A percentile compares a stretch with the other conserved stretches of the same genome.
Evolutionary conservation across 2,113 vertebrate genomes (phyloP).

Genomic region (Eonycteris spelaea): DNA sequence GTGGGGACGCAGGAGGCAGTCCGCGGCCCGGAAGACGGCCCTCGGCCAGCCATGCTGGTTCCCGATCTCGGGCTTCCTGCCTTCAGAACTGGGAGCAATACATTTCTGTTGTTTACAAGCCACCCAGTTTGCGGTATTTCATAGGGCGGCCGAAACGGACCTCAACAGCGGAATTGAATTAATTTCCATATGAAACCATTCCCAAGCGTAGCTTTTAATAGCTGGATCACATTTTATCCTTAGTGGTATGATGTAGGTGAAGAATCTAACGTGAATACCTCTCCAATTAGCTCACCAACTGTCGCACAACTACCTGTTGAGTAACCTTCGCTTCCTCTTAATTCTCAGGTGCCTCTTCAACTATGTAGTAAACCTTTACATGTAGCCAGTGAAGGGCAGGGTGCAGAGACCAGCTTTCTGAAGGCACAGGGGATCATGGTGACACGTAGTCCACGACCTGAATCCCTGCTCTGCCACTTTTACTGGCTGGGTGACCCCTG

Average conservation of each 20-base stretch:
- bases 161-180: neutral
- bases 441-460: rapidly evolving
- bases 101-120: neutral
- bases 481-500: neutral
- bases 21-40: neutral
- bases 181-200: neutral
- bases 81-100: neutral
- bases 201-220: neutral
- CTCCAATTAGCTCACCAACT: neutral
- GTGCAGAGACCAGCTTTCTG: neutral
- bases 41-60: rapidly evolving
- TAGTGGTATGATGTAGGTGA: no score
- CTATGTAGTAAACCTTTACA: neutral
- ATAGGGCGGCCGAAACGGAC: neutral
- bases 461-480: neutral
- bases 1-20: neutral
- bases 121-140: neutral
- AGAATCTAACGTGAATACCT: neutral
- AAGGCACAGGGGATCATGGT: neutral
- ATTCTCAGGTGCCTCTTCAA: neutral
- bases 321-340: neutral
- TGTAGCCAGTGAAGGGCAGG: neutral
- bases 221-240: neutral
- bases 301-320: neutral
- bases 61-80: neutral